Evolutionary conservation across 2,797 vertebrate genomes (phyloP).

Genomic region (Capromys pilorides): DNA sequence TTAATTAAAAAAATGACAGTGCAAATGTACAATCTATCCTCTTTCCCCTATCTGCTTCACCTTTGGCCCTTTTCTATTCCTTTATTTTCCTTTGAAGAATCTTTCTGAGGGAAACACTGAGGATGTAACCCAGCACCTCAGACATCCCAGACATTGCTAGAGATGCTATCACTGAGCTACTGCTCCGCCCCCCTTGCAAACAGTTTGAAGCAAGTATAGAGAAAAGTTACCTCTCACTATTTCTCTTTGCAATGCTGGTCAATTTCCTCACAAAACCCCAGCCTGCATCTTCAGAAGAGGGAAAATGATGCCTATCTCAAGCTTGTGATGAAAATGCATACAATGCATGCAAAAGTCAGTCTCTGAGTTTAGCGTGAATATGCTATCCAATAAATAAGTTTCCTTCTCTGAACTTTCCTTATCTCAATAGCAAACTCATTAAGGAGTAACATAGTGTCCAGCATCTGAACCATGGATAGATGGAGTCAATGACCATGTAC

Average conservation of each 20-base stretch:
- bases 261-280: neutral
- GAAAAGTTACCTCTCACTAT: neutral
- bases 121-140: too few relatives aligned
- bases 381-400: neutral
- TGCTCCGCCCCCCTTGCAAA: neutral
- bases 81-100: neutral
- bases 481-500: neutral
- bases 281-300: neutral
- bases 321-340: neutral
- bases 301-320: neutral
- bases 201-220: neutral
- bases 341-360: neutral
- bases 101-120: neutral
- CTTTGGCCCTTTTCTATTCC: neutral
- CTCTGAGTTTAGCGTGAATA: neutral
- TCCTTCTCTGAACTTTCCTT: neutral
- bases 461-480: neutral
- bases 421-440: constrained; percentile 24
- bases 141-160: neutral
- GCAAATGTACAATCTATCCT: neutral
- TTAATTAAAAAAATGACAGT: neutral
- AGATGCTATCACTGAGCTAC: neutral
- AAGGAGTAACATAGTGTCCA: neutral
- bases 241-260: neutral
- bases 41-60: accelerated